A percentile compares a stretch with the other conserved stretches of the same genome.
Evolutionary conservation across 2,797 vertebrate genomes (phyloP).

Genomic region (Sebastolobus alascanus): DNA sequence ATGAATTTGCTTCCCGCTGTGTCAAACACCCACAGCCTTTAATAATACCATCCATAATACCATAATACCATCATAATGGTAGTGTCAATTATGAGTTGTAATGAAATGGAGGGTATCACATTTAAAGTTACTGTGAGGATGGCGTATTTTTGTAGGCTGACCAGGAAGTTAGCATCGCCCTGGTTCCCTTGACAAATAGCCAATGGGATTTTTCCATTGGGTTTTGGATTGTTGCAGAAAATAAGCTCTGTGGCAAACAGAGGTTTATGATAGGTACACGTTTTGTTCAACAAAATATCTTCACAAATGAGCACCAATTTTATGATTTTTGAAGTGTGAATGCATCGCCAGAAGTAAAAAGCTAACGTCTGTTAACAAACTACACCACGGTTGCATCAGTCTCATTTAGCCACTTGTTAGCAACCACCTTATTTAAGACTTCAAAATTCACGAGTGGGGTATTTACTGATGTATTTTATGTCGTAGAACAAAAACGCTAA

Average conservation of each 20-base stretch:
- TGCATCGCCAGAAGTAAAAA: neutral
- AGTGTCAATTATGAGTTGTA: neutral
- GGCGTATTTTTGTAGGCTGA: neutral
- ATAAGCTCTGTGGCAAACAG: neutral
- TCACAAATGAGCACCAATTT: neutral
- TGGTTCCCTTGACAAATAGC: neutral
- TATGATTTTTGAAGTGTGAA: neutral
- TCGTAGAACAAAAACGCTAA: neutral
- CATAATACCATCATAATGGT: neutral
- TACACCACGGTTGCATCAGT: too few species aligned
- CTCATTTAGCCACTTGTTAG: too few species aligned
- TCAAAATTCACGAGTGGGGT: neutral
- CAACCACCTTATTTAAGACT: too few species aligned
- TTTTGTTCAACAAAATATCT: neutral
- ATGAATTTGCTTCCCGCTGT: neutral
- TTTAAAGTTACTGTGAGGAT: neutral
- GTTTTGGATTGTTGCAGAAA: neutral
- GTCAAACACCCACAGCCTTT: neutral
- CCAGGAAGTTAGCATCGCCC: neutral
- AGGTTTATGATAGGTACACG: neutral
- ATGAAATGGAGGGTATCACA: constrained; percentile 11
- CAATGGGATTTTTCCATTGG: neutral
- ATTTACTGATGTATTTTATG: neutral
- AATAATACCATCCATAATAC: neutral
- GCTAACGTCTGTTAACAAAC: neutral